These are phyloP conservation scores for Paracentrotus lividus DNA, from an alignment of 53 echinoderm and acorn worm genomes.

Conservation along the genomic window DNA sequence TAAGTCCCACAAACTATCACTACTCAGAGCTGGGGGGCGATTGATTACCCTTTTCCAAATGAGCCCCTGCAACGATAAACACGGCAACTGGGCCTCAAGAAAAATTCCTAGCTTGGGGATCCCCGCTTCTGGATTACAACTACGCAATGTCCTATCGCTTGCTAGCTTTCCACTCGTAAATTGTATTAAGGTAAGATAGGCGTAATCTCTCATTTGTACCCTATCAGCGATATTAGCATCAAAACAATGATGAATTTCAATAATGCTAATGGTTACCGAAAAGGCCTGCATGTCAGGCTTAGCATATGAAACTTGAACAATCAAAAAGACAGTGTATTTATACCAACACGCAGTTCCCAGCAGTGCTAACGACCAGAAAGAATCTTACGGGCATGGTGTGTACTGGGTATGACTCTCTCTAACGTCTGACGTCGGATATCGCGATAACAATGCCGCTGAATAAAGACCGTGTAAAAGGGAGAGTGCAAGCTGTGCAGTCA, in stretches of 20 bases:
- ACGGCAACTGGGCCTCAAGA: conserved; percentile 57
- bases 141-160: conserved; percentile 64
- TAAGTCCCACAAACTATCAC: conserved; percentile 74
- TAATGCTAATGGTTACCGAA: conserved; percentile 67
- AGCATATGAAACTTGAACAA: too few relatives aligned
- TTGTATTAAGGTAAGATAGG: conserved; percentile 59
- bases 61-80: conserved; percentile 2
- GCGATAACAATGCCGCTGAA: too few relatives aligned
- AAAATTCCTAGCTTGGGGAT: conserved; percentile 19
- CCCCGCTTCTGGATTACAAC: conserved; percentile 19
- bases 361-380: too few relatives aligned
- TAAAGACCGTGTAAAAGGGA: too few relatives aligned
- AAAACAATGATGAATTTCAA: conserved; percentile 48
- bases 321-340: too few relatives aligned
- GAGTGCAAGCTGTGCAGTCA: too few relatives aligned
- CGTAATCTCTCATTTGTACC: conserved; percentile 17
- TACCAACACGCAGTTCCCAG: too few relatives aligned
- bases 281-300: conserved; percentile 63
- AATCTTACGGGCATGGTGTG: too few relatives aligned
- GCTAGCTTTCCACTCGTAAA: conserved; percentile 66
- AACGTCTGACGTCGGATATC: too few relatives aligned
- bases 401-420: too few relatives aligned
- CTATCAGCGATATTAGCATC: conserved; percentile 35
- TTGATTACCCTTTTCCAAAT: conserved; percentile 53
- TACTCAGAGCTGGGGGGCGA: conserved; percentile 60